Evolutionary conservation across 2,113 vertebrate species (phyloP), one percentile per base, ranked within the genome.

Genomic region (Thryonomys swinderianus): DNA sequence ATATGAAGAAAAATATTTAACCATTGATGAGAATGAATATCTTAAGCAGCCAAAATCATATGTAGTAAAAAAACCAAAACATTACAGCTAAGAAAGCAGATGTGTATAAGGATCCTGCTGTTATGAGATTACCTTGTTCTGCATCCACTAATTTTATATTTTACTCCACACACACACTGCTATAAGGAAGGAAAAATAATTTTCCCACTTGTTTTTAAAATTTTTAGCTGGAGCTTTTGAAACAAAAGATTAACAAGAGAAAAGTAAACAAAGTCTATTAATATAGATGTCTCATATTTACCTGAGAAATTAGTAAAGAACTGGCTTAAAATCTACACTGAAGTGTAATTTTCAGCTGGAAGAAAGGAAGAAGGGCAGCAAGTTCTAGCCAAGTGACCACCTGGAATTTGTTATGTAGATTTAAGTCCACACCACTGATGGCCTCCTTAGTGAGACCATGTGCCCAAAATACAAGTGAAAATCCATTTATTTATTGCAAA

Each of bases 21-120:
- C 37, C 16, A 69, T 81, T 12, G 4, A 62, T n/a, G 53, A 94
- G 92, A 89, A 82, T 42, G 85, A 94, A 78, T 67, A n/a, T 89
- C 59, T 89, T 84, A 79, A 79, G 37, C 27, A 71, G 64, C 4
- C 25, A 79, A 4, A 27, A 51, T 80, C 48, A n/a, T 88, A 66
- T 40, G 11, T 66, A 48, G 1, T 66, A 76, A 81, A 88, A 55
- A 95, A 21, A 82, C 12, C 5, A 42, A 13, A 67, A 42, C n/a
- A 86, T 81, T 59, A 73, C 30, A 82, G 37, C 59, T 89, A 67
- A 80, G 42, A n/a, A 25, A 78, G n/a, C 18, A 57, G 55, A 62
- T n/a, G n/a, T 45, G 23, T 34, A 37, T 1, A 20, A 21, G 23
- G 2, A 11, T 85, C 7, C 10, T 25, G 34, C 37, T 11, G 61